Evolutionary conservation across 2,888 invertebrate genomes (phyloP), one percentile per base, ranked within the genome.

Genomic region (Leptinotarsa juncta): DNA sequence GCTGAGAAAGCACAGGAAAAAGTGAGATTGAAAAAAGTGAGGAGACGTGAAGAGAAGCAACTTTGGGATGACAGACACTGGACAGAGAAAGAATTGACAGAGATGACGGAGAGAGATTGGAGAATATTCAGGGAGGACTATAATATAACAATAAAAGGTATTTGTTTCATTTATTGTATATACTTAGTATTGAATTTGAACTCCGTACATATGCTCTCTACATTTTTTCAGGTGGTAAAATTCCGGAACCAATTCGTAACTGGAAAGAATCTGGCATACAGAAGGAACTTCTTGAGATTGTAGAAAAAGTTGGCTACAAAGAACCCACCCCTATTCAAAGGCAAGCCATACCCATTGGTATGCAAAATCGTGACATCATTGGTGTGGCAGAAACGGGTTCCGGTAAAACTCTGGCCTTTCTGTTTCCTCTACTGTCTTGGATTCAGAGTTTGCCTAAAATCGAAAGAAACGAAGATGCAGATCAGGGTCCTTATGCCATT

Each of bases 71-170:
- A 99, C 87, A 92, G 99, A 5, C 99, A 99, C 88, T 99, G 99
- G 99, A 95, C 96, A 4, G 98, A 99, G 84, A 99, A 99, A 87
- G 93, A 93, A 14, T 89, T 94, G 0, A 93, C 94, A 70, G 98
- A 99, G 88, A 99, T 99, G 99, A 97, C 96, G 0, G 99, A 99
- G 87, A 91, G 99, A 83, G 99, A 99, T 90, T 99, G 99, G 99
- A 93, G 99, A 88, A 99, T 99, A 84, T 99, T 99, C 87, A 92
- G 98, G 79, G 99, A 99, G 88, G 99, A 99, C 89, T 99, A 98
- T 87, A 99, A 97, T 86, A 98, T 99, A 71, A 96, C 97, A 3
- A 96, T 99, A 77, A 99, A 99, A 89, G 98, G 91, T 86, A 73
- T 18, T 49, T 18, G 42, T 0, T 42, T 7, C 42, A 42, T 42